Evolutionary conservation across 2,113 vertebrate species (phyloP), one percentile per base, ranked within the genome.

Genomic region (Percopsis transmontana): DNA sequence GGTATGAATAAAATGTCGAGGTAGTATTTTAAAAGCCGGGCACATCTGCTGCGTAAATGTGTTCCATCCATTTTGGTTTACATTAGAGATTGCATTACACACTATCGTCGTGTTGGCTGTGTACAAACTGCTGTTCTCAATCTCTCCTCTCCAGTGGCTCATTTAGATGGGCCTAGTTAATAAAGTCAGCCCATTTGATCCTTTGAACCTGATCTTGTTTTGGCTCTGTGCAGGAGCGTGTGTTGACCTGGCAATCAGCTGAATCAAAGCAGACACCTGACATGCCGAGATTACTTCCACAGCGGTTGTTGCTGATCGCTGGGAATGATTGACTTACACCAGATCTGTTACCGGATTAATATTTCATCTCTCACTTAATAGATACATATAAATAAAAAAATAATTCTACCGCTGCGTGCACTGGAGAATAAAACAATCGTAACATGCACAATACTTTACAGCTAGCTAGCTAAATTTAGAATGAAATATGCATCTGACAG

Each of bases 401-500:
- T 89, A 90, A 88, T 86, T 88, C 78, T 66, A 70, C 79, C 47
- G 75, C 77, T 63, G 33, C 57, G 80, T 75, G 76, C 80, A 68
- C 70, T 69, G 79, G 83, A 80, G 81, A 77, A 84, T 79, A 70
- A 69, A 72, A 72, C 38, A 75, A 19, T 68, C 64, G 66, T 85
- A 82, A 86, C 76, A 86, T 70, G 68, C 77, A 82, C 87, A 71
- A 82, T 83, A 83, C 84, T 84, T 83, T 7, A 83, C 80, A 78
- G 82, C 74, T 70, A 52, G 79, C 72, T 84, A 85, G 86, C 85
- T 81, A 83, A 82, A 87, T 88, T 83, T 83, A 83, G 77, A 84
- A 80, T 85, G 86, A 87, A 89, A 89, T 87, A 85, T 81, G 82
- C 85, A 79, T 79, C 79, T 69, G 84, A 85, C 88, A 87, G 85